phyloP scores from a whole-genome alignment of 2,888 invertebrate genomes.

The Dicranocentrus wangi region DNA sequence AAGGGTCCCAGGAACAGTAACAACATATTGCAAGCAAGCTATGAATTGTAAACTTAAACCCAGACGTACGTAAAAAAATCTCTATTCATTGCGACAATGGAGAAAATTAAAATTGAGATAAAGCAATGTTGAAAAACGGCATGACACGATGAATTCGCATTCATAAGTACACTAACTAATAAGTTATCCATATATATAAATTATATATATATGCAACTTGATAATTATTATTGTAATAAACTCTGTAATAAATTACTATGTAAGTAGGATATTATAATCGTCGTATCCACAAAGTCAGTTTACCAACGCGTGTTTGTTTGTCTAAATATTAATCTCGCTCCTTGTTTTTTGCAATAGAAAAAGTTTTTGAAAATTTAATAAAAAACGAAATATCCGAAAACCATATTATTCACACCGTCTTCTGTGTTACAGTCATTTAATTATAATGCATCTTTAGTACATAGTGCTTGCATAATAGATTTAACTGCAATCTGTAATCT shows the following conservation, averaged over 20 bases:
- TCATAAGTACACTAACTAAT: slow-evolving; percentile 62
- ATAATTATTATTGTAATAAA: slow-evolving; percentile 64
- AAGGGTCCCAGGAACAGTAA: slow-evolving; percentile 6
- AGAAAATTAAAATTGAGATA: slow-evolving; percentile 13
- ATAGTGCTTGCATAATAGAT: no score
- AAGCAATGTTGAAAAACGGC: slow-evolving; percentile 21
- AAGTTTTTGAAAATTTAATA: slow-evolving; percentile 70
- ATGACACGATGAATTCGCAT: slow-evolving; percentile 57
- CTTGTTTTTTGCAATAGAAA: slow-evolving; percentile 72
- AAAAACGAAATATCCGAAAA: slow-evolving; percentile 71
- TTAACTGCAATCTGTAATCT: no score
- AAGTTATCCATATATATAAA: slow-evolving; percentile 48
- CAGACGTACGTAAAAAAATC: slow-evolving; percentile 6
- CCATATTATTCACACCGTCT: no score
- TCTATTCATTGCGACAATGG: slow-evolving; percentile 2
- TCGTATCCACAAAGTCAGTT: slow-evolving; percentile 64
- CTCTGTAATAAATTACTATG: slow-evolving; percentile 62
- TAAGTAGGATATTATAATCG: slow-evolving; percentile 29
- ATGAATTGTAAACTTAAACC: slow-evolving; percentile 11
- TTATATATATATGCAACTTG: slow-evolving; percentile 53
- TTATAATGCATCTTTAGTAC: no score
- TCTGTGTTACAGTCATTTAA: no score
- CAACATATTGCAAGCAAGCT: slow-evolving; percentile 2
- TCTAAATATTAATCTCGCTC: slow-evolving; percentile 69
- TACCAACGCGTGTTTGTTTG: slow-evolving; percentile 68